Evolutionary conservation across 2,888 invertebrate species (phyloP).

Genomic region (Aromia moschata): DNA sequence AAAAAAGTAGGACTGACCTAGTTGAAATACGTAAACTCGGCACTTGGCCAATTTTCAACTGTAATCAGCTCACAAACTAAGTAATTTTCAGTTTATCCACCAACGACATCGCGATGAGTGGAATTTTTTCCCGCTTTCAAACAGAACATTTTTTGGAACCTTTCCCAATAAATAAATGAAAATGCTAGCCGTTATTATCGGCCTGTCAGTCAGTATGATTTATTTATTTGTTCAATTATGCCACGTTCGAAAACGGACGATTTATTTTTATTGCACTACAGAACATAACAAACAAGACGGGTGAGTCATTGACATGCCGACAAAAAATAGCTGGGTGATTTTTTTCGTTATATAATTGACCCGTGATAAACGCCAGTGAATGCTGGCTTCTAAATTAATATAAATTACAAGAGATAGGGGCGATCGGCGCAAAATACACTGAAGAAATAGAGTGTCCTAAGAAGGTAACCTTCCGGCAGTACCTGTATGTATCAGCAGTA

Average conservation of each 20-base stretch:
- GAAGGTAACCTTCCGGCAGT: no score
- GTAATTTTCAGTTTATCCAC: not conserved
- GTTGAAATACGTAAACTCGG: not conserved
- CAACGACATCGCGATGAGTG: not conserved
- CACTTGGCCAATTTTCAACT: not conserved
- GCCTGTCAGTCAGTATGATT: conserved; percentile 7
- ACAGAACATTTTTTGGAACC: conserved; percentile 4
- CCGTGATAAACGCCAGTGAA: conserved; percentile 7
- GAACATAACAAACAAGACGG: conserved; percentile 9
- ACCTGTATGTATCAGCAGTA: no score
- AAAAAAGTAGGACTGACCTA: no score
- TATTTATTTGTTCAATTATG: conserved; percentile 22
- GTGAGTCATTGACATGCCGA: conserved; percentile 5
- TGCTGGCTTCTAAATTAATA: conserved; percentile 4
- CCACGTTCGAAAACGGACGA: conserved; percentile 7
- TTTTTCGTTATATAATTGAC: conserved; percentile 12
- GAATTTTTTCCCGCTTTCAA: not conserved
- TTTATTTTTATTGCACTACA: conserved; percentile 11
- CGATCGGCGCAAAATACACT: not conserved
- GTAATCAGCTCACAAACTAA: no score
- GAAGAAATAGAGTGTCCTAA: no score
- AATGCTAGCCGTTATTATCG: conserved; percentile 9
- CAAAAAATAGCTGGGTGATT: conserved; percentile 12
- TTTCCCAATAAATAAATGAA: conserved; percentile 21
- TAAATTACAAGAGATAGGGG: conserved; percentile 3